A percentile compares a stretch with the other conserved stretches of the same genome.
Conservation (phyloP, 2,797 vertebrate species). For the Notoglanidium macrostoma region DNA sequence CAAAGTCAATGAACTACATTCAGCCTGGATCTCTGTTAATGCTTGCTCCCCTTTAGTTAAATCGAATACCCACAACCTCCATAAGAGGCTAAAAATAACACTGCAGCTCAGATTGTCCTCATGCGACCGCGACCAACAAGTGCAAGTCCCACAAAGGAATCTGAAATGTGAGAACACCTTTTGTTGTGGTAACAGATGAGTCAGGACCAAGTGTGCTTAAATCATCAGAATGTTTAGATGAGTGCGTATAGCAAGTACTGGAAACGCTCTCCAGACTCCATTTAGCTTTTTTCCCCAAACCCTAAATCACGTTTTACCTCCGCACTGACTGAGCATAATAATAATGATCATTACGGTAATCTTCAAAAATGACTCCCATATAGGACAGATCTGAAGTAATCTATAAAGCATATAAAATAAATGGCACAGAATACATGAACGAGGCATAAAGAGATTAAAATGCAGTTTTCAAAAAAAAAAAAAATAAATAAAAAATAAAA, state of each 20-base stretch:
- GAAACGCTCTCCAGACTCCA: neutral
- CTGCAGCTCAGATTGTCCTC: neutral
- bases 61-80: slow-evolving; percentile 15
- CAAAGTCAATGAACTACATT: slow-evolving; percentile 23
- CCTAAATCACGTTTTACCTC: too few relatives aligned
- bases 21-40: neutral
- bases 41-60: slow-evolving; percentile 12
- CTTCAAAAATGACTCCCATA: neutral
- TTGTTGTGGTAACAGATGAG: slow-evolving; percentile 5
- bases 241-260: neutral
- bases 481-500: neutral
- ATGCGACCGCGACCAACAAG: neutral
- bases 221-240: neutral
- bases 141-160: slow-evolving; percentile 1
- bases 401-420: neutral
- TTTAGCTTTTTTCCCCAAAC: neutral
- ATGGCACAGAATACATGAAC: neutral
- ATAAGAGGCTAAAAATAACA: slow-evolving; percentile 22
- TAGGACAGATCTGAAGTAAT: neutral
- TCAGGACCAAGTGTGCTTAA: neutral
- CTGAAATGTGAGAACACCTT: slow-evolving; percentile 25
- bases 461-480: neutral
- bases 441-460: neutral
- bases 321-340: neutral
- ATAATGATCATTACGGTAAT: neutral